Base-by-base conservation (phyloP, 2,797 vertebrate genomes). In the Furcifer pardalis region DNA sequence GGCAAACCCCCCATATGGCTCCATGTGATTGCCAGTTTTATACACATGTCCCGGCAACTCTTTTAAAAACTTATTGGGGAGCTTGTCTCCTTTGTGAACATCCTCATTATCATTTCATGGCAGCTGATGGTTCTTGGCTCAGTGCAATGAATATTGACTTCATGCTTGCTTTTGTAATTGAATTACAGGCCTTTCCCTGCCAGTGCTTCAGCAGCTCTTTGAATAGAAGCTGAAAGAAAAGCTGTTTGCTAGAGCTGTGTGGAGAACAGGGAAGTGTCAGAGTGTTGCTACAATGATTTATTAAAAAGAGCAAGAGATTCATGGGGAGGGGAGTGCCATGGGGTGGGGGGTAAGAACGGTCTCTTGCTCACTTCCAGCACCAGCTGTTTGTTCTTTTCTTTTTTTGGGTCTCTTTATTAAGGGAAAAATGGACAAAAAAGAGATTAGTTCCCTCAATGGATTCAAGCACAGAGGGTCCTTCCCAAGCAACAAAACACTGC, bases 111-210 rank as follows among this genome's bases (percentile, higher is more conserved):
- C 95, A 93, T 97, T 95, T 95, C 96, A 96, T 95, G 96, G 94
- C 96, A 91, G 60, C 9, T 52, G 37, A 71, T 84, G 40, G 90
- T 89, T 84, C 93, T 93, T 92, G 89, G 87, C 87, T 27, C 32
- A 82, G 77, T 0, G 71, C 95, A 93, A 94, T 95, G 94, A 95
- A 96, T 96, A 95, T 96, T 96, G 96, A 96, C 96, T 96, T 95
- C 94, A 92, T 94, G 94, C 95, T 96, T 92, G 92, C 95, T 96
- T 95, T 96, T 95, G 95, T 96, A 96, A 96, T 96, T 96, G 96
- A 97, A 96, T 97, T 96, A 95, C 91, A 90, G 92, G 86, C 93
- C 90, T 94, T 90, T 86, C 91, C 92, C 94, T 95, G 94, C 92
- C 88, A 91, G 84, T 82, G 86, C 89, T 92, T 92, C 90, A 88